These are phyloP conservation scores for Xylota sylvarum DNA, from an alignment of 2,888 invertebrate genomes.

Conservation along the genomic window DNA sequence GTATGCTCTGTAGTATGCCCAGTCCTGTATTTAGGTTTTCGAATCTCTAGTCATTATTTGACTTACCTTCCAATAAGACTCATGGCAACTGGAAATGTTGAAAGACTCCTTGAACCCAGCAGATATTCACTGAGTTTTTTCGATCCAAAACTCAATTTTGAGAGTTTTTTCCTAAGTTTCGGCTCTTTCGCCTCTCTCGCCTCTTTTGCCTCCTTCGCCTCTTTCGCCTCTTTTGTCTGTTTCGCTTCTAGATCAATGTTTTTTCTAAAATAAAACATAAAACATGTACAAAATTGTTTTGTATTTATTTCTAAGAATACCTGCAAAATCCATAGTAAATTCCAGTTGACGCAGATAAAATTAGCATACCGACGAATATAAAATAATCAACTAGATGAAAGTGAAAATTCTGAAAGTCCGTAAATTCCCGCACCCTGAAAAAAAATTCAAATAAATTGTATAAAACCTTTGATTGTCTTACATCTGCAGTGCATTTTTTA, in stretches of 20 bases:
- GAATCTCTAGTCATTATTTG: slow-evolving; percentile 34
- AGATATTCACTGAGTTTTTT: slow-evolving; percentile 90
- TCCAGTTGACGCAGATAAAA: slow-evolving; percentile 91
- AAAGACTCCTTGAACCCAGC: slow-evolving; percentile 90
- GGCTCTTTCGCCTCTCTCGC: slow-evolving; percentile 52
- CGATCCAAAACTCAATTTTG: slow-evolving; percentile 84
- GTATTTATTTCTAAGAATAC: slow-evolving; percentile 76
- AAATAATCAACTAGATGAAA: slow-evolving; percentile 87
- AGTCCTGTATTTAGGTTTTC: slow-evolving; percentile 29
- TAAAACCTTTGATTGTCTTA: neutral
- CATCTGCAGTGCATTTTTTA: no score
- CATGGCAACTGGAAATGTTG: slow-evolving; percentile 93
- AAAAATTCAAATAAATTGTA: neutral
- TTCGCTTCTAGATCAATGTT: slow-evolving; percentile 64
- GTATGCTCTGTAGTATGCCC: neutral
- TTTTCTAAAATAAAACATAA: slow-evolving; percentile 47
- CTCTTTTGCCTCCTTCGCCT: slow-evolving; percentile 56
- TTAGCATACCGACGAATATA: slow-evolving; percentile 89
- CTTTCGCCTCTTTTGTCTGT: slow-evolving; percentile 59
- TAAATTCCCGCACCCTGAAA: slow-evolving; percentile 45
- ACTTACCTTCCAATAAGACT: slow-evolving; percentile 92
- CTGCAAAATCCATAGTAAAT: slow-evolving; percentile 86
- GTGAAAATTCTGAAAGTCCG: slow-evolving; percentile 56
- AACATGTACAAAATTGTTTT: neutral
- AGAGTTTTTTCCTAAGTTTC: slow-evolving; percentile 17